Evolutionary conservation across 2,888 invertebrate genomes (phyloP).

Genomic region (Hipparchia sbordonii): DNA sequence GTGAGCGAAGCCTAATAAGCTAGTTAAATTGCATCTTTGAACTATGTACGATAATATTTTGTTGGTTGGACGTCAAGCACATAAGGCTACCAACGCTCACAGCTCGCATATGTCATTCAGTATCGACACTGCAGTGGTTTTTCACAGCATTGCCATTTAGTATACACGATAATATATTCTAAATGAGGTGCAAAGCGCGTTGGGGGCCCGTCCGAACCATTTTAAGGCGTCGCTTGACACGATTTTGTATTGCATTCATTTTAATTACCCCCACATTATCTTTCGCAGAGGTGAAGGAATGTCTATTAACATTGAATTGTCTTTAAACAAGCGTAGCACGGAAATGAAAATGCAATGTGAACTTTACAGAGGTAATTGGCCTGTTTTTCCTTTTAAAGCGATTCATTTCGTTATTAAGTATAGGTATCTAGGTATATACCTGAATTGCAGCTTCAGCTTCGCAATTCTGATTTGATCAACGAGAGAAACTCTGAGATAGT

Average conservation of each 20-base stretch:
- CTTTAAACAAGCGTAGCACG: background rate
- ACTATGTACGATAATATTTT: too few relatives aligned
- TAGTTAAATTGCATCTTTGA: too few relatives aligned
- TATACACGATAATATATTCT: background rate
- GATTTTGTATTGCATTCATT: background rate
- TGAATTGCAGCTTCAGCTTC: background rate
- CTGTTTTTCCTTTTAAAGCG: background rate
- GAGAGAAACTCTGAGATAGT: too few relatives aligned
- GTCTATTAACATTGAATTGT: slow-evolving; percentile 2
- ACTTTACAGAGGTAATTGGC: background rate
- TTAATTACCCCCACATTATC: slow-evolving; percentile 9
- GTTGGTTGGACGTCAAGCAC: too few relatives aligned
- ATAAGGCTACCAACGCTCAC: too few relatives aligned
- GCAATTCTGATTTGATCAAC: too few relatives aligned
- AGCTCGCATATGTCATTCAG: background rate
- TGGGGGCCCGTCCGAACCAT: background rate
- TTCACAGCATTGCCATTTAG: background rate
- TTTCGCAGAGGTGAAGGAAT: slow-evolving; percentile 12
- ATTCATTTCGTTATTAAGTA: background rate
- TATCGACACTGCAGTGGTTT: background rate
- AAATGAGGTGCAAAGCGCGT: background rate
- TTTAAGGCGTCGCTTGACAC: slow-evolving; percentile 1
- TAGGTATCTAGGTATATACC: background rate
- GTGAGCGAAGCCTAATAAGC: too few relatives aligned
- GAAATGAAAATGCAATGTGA: slow-evolving; percentile 5